A percentile compares a stretch with the other conserved stretches of the same genome.
Conservation (phyloP, 2,113 vertebrate species). For the Trichechus manatus region DNA sequence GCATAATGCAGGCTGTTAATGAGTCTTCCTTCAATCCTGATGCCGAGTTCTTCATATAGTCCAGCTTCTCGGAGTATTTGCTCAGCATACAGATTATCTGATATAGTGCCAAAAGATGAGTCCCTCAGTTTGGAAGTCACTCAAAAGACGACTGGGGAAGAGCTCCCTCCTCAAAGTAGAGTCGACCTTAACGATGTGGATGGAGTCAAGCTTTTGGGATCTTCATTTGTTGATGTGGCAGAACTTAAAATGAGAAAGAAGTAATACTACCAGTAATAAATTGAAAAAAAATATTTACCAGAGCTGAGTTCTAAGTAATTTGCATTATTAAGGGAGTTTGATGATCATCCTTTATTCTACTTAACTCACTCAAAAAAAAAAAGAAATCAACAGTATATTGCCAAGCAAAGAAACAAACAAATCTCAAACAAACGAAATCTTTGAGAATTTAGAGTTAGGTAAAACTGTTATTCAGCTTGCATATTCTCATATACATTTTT, state of each 20-base stretch:
- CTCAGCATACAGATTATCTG: too few species aligned
- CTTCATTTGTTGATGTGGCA: too few species aligned
- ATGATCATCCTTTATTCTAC: neutral
- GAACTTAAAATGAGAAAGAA: neutral
- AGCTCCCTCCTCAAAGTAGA: too few species aligned
- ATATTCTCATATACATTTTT: neutral
- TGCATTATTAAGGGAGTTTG: neutral
- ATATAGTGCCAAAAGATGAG: too few species aligned
- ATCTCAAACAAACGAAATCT: neutral
- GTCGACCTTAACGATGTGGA: too few species aligned
- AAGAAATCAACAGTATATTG: neutral
- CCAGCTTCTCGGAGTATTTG: too few species aligned
- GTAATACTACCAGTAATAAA: neutral
- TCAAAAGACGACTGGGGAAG: too few species aligned
- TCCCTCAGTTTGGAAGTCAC: too few species aligned
- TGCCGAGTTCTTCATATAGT: too few species aligned
- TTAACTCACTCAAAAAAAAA: neutral
- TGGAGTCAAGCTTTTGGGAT: too few species aligned
- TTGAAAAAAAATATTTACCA: neutral
- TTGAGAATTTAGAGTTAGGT: neutral
- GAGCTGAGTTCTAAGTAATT: neutral
- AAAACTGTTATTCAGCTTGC: neutral
- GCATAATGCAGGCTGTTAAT: too few species aligned
- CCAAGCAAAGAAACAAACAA: slow-evolving; percentile 13
- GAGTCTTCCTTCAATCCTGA: too few species aligned